These are phyloP conservation scores for Aspiorhynchus laticeps DNA, from an alignment of 2,113 vertebrate genomes.

Conservation along the genomic window DNA sequence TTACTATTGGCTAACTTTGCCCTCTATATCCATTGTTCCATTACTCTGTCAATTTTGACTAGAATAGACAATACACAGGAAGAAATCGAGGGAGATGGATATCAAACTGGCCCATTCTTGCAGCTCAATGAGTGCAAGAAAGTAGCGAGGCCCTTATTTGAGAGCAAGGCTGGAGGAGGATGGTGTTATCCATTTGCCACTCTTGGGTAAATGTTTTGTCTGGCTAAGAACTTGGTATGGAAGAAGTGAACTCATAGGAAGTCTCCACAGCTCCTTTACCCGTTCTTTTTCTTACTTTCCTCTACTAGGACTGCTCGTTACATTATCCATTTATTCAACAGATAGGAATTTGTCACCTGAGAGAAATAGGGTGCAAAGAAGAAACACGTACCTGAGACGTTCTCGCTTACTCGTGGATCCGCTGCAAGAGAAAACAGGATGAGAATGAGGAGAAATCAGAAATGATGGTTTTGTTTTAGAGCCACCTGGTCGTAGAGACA, in stretches of 20 bases:
- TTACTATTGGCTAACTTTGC: constrained; percentile 34
- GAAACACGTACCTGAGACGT: constrained; percentile 83
- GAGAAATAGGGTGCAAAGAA: constrained; percentile 23
- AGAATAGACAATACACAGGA: constrained; percentile 18
- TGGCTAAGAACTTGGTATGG: constrained; percentile 54
- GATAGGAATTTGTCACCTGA: constrained; percentile 57
- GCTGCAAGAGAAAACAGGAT: constrained; percentile 69
- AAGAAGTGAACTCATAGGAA: constrained; percentile 52
- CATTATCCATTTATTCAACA: constrained; percentile 51
- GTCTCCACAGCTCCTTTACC: constrained; percentile 32
- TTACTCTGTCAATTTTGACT: neutral
- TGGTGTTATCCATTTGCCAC: constrained; percentile 40
- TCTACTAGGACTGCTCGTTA: constrained; percentile 41
- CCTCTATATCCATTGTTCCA: constrained; percentile 24
- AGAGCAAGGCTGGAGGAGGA: constrained; percentile 13
- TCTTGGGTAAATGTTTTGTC: constrained; percentile 67
- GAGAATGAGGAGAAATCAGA: constrained; percentile 38
- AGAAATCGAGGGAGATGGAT: constrained; percentile 4
- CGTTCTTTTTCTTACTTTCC: constrained; percentile 4
- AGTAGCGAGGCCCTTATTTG: constrained; percentile 15
- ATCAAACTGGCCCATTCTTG: neutral
- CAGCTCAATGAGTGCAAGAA: constrained; percentile 12
- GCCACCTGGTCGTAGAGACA: constrained; percentile 7
- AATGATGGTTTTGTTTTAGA: constrained; percentile 41
- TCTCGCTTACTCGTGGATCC: constrained; percentile 91